A percentile compares a stretch with the other conserved stretches of the same genome.
These are phyloP conservation scores for Dinoponera quadriceps DNA, from an alignment of 1,140 invertebrate species.

Conservation along the genomic window DNA sequence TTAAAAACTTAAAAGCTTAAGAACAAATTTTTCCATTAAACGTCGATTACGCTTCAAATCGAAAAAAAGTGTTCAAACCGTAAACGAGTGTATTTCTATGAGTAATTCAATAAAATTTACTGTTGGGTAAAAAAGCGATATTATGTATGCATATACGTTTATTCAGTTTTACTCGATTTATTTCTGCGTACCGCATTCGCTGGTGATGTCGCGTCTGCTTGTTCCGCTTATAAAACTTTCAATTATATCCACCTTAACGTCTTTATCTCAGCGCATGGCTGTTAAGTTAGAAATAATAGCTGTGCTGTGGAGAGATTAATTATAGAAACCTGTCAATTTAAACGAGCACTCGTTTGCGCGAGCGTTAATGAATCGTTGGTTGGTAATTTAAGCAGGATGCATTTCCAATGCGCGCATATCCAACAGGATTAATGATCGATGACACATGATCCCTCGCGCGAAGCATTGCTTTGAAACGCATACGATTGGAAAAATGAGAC, in stretches of 20 bases:
- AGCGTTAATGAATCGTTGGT: conserved; percentile 53
- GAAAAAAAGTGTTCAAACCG: too few relatives aligned
- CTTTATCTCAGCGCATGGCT: not conserved
- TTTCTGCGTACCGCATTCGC: too few relatives aligned
- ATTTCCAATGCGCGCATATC: conserved; percentile 30
- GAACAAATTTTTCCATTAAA: too few relatives aligned
- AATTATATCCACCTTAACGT: conserved; percentile 18
- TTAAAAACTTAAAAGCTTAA: too few relatives aligned
- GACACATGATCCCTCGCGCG: conserved; percentile 6
- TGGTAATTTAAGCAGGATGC: conserved; percentile 55
- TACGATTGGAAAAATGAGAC: not conserved
- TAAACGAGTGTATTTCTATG: too few relatives aligned
- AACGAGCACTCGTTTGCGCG: conserved; percentile 35
- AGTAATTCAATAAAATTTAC: too few relatives aligned
- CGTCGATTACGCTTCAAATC: too few relatives aligned
- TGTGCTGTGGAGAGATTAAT: conserved; percentile 8
- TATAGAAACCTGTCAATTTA: conserved; percentile 25
- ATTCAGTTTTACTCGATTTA: too few relatives aligned
- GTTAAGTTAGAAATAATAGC: not conserved
- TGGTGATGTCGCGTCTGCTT: not conserved
- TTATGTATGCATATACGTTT: not conserved
- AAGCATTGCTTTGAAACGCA: conserved; percentile 17
- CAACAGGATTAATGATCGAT: conserved; percentile 55
- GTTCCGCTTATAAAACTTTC: not conserved
- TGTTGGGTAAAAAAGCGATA: not conserved